phyloP scores from a whole-genome alignment of 2,888 invertebrate species.

The Ophion costatus region DNA sequence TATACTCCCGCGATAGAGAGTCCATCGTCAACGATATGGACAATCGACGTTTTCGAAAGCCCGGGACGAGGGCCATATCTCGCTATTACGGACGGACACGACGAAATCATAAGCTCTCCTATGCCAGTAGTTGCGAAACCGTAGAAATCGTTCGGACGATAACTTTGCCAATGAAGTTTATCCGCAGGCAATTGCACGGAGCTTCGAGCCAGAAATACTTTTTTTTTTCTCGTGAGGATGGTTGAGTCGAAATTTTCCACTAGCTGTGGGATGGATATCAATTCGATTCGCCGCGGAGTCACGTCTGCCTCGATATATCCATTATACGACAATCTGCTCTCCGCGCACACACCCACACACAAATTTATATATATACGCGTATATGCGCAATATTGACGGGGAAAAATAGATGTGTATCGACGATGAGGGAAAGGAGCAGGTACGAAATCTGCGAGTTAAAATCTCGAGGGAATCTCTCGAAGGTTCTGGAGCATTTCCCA shows the following conservation, averaged over 20 bases:
- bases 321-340: conserved; percentile 41
- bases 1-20: too few relatives aligned
- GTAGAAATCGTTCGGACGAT: background rate
- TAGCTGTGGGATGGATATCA: conserved; percentile 49
- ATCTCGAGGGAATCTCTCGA: conserved; percentile 58
- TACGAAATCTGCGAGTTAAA: conserved; percentile 56
- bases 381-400: conserved; percentile 15
- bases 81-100: too few relatives aligned
- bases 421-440: conserved; percentile 12
- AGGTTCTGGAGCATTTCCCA: conserved; percentile 38
- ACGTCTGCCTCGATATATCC: conserved; percentile 52
- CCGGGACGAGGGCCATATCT: too few relatives aligned
- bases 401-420: conserved; percentile 38
- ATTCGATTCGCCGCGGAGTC: conserved; percentile 52
- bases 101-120: too few relatives aligned
- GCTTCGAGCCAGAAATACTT: background rate
- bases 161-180: conserved; percentile 15
- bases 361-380: conserved; percentile 23
- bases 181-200: background rate
- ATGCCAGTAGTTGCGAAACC: too few relatives aligned
- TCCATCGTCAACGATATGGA: too few relatives aligned
- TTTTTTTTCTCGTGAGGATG: conserved; percentile 31
- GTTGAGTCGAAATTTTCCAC: conserved; percentile 51
- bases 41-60: too few relatives aligned
- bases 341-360: background rate